Conservation (phyloP, 2,888 invertebrate species). For the Hirtodrosophila trivittata region DNA sequence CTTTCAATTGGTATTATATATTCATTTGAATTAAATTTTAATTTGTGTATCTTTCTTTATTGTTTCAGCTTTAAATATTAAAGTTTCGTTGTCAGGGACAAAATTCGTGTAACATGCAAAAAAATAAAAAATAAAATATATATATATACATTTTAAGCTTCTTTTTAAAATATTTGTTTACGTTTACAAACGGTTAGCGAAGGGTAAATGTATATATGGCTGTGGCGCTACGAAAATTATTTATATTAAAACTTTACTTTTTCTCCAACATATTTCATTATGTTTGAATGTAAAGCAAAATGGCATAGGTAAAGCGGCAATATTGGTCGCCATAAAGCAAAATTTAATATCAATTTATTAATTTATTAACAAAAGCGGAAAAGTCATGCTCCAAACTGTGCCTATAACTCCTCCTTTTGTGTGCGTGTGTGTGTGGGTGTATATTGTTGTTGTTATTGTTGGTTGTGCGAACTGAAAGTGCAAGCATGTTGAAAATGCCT, state of each 20-base stretch:
- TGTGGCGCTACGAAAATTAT: slow-evolving; percentile 45
- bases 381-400: slow-evolving; percentile 60
- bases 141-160: neutral
- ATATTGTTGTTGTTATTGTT: neutral
- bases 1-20: too few relatives aligned
- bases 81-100: slow-evolving; percentile 37
- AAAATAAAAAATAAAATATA: neutral
- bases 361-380: slow-evolving; percentile 62
- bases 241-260: slow-evolving; percentile 71
- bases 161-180: neutral
- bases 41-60: slow-evolving; percentile 39
- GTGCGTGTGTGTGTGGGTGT: slow-evolving; percentile 1
- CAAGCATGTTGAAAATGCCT: slow-evolving; percentile 54
- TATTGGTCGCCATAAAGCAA: slow-evolving; percentile 27
- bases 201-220: too few relatives aligned
- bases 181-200: neutral
- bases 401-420: too few relatives aligned
- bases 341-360: slow-evolving; percentile 68
- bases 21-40: slow-evolving; percentile 64
- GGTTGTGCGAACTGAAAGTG: slow-evolving; percentile 30
- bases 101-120: slow-evolving; percentile 1
- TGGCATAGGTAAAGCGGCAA: slow-evolving; percentile 40
- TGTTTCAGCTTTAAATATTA: slow-evolving; percentile 46
- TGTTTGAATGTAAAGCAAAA: slow-evolving; percentile 20
- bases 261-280: slow-evolving; percentile 46